Conservation (phyloP, 2,797 vertebrate genomes). For the Melanotaenia boesemani region DNA sequence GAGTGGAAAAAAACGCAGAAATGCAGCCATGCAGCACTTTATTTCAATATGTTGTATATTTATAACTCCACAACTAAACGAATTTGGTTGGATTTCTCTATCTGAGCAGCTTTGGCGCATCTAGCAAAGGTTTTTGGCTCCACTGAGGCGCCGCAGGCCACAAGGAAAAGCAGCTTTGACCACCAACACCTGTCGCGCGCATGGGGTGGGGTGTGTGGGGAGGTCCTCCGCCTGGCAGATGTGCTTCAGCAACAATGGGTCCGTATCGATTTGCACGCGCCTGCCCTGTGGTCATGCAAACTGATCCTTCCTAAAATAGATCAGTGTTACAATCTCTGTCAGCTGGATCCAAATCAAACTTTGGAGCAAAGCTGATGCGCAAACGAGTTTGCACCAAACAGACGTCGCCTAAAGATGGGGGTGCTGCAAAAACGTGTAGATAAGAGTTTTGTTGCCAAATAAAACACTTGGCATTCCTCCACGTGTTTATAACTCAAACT, state of each 20-base stretch:
- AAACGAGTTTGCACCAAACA: background rate
- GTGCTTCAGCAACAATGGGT: slow-evolving; percentile 67
- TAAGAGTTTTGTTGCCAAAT: slow-evolving; percentile 29
- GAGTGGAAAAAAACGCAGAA: background rate
- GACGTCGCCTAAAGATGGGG: slow-evolving; percentile 3
- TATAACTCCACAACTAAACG: background rate
- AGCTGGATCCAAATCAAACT: slow-evolving; percentile 39
- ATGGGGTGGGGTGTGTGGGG: slow-evolving; percentile 24
- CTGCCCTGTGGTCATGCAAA: slow-evolving; percentile 58
- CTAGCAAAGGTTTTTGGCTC: slow-evolving; percentile 19
- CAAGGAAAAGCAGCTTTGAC: slow-evolving; percentile 42
- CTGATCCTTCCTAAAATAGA: slow-evolving; percentile 46
- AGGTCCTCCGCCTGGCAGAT: slow-evolving; percentile 70
- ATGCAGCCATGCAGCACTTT: background rate
- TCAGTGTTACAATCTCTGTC: slow-evolving; percentile 23
- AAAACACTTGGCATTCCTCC: slow-evolving; percentile 38
- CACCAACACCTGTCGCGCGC: slow-evolving; percentile 79
- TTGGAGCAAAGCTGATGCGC: slow-evolving; percentile 14
- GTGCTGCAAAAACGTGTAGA: slow-evolving; percentile 21
- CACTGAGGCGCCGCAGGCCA: slow-evolving; percentile 42
- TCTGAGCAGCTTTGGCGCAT: background rate
- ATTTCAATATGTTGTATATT: background rate
- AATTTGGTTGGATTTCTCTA: background rate
- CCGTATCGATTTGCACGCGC: slow-evolving; percentile 73
- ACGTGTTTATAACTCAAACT: slow-evolving; percentile 45